These are phyloP conservation scores for Eristalinus aeneus DNA, from an alignment of 2,888 invertebrate species.

Conservation along the genomic window DNA sequence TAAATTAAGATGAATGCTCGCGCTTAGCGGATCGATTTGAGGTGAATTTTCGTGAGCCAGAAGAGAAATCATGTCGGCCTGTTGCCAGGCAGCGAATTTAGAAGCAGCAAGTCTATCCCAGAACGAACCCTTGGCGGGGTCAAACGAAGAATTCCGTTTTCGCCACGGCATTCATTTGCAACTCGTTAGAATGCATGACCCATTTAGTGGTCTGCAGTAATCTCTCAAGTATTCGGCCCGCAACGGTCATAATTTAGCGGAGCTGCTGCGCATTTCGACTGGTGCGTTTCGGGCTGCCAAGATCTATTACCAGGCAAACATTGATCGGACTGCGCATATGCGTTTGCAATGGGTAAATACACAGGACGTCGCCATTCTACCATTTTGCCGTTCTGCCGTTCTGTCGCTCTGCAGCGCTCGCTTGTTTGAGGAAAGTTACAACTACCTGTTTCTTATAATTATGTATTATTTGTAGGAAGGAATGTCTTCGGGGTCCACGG, in stretches of 20 bases:
- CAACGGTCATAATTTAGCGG: conserved; percentile 31
- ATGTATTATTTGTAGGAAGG: conserved; percentile 58
- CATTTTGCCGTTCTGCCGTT: background rate
- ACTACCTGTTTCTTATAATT: conserved; percentile 61
- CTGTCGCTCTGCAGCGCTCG: background rate
- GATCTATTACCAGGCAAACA: conserved; percentile 60
- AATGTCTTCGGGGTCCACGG: conserved; percentile 35
- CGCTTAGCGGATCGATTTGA: background rate
- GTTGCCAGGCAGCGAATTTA: background rate
- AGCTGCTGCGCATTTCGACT: conserved; percentile 41
- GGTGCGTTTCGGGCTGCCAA: conserved; percentile 41
- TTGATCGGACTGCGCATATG: conserved; percentile 41
- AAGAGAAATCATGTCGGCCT: background rate
- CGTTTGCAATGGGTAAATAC: conserved; percentile 41
- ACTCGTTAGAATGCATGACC: conserved; percentile 48
- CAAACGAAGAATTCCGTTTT: conserved; percentile 16
- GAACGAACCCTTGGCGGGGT: background rate
- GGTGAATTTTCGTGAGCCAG: background rate
- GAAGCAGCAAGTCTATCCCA: background rate
- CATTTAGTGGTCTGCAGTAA: conserved; percentile 41
- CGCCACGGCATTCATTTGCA: conserved; percentile 31
- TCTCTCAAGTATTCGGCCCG: conserved; percentile 21
- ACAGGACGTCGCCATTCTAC: background rate
- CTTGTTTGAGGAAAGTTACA: conserved; percentile 62
- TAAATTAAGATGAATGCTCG: background rate